phyloP scores from a whole-genome alignment of 2,113 vertebrate genomes.

The Brachionichthys hirsutus region DNA sequence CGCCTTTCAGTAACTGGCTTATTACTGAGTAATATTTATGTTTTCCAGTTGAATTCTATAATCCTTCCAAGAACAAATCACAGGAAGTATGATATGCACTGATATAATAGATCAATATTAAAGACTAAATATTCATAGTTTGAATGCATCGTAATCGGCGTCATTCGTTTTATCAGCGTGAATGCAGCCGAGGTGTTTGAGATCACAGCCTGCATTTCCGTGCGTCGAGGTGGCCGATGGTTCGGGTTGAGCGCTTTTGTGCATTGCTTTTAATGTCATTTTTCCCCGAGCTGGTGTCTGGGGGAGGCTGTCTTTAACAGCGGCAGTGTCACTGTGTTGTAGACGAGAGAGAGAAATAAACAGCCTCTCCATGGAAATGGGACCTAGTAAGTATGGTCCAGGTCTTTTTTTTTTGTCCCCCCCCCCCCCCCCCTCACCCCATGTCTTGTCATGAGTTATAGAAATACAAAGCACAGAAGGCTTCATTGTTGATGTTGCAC shows the following conservation, averaged over 20 bases:
- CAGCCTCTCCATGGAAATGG: constrained; percentile 88
- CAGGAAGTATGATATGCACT: no score
- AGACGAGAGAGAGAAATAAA: constrained; percentile 87
- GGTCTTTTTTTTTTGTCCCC: constrained; percentile 85
- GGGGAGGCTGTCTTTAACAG: constrained; percentile 86
- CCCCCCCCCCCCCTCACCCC: constrained; percentile 78
- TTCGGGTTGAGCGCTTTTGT: constrained; percentile 56
- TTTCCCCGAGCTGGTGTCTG: constrained; percentile 61
- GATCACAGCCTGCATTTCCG: constrained; percentile 5
- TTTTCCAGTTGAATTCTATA: neutral
- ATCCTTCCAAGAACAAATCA: neutral
- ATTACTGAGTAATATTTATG: neutral
- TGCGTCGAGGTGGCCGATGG: constrained; percentile 24
- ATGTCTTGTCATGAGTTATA: constrained; percentile 73
- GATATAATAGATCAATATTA: no score
- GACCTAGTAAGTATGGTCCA: constrained; percentile 93
- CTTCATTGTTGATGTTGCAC: constrained; percentile 41
- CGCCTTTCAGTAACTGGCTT: no score
- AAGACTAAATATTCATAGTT: no score
- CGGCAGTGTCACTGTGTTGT: constrained; percentile 94
- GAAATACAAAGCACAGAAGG: constrained; percentile 49
- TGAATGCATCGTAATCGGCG: no score
- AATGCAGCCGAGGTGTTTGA: neutral
- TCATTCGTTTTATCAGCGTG: no score
- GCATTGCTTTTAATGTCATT: constrained; percentile 63